Percentiles rank a stretch among this genome's conserved stretches.
These are phyloP conservation scores for Argya squamiceps DNA, from an alignment of 2,797 vertebrate genomes.

Conservation along the genomic window DNA sequence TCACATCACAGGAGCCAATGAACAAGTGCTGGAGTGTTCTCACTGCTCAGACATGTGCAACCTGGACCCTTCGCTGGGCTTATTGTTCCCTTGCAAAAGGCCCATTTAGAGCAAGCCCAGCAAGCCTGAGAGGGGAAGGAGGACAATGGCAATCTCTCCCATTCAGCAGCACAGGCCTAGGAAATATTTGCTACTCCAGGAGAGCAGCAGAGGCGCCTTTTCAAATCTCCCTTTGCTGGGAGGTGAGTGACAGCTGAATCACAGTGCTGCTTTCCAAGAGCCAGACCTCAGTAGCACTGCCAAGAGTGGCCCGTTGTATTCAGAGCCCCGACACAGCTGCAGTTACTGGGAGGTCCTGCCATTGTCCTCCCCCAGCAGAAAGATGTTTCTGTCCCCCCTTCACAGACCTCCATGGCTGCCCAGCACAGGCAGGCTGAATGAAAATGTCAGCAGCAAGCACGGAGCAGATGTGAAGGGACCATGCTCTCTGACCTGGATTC, in stretches of 20 bases:
- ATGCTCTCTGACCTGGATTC: constrained; percentile 61
- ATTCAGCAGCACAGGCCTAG: constrained; percentile 81
- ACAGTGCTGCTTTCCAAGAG: constrained; percentile 83
- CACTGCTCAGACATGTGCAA: constrained; percentile 84
- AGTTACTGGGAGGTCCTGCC: constrained; percentile 88
- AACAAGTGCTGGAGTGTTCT: constrained; percentile 76
- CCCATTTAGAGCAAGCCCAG: constrained; percentile 85
- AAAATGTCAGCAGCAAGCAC: constrained; percentile 78
- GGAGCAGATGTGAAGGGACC: constrained; percentile 73
- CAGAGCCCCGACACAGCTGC: constrained; percentile 85
- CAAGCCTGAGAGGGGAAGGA: constrained; percentile 83
- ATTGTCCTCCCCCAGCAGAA: constrained; percentile 82
- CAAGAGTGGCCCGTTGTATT: constrained; percentile 77
- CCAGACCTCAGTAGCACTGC: constrained; percentile 76
- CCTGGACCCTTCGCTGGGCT: constrained; percentile 83
- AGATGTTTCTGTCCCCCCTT: constrained; percentile 77
- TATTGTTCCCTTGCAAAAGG: constrained; percentile 93
- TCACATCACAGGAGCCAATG: constrained; percentile 70
- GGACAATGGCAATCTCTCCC: constrained; percentile 86
- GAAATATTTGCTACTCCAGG: constrained; percentile 84
- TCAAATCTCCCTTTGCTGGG: constrained; percentile 82
- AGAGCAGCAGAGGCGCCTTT: constrained; percentile 80
- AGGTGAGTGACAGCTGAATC: constrained; percentile 96
- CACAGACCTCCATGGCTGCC: constrained; percentile 79
- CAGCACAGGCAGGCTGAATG: constrained; percentile 72